phyloP scores from a whole-genome alignment of 2,888 invertebrate genomes.

The Ophraella communa region DNA sequence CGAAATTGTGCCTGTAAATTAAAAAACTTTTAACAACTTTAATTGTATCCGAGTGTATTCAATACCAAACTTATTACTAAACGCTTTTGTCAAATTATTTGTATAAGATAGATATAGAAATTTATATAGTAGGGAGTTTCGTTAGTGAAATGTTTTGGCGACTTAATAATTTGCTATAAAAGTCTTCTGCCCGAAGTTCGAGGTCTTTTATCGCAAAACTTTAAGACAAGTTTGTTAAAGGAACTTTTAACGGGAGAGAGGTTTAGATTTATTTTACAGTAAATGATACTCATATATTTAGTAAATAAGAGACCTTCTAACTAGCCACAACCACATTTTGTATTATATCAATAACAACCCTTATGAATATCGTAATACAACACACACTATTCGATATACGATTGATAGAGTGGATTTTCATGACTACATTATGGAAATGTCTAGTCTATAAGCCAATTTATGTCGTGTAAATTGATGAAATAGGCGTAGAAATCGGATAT shows the following conservation, averaged over 20 bases:
- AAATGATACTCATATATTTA: too few relatives aligned
- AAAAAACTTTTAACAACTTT: not conserved
- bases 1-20: not conserved
- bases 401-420: constrained; percentile 30
- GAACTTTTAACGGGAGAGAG: not conserved
- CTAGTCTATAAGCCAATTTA: constrained; percentile 32
- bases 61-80: not conserved
- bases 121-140: not conserved
- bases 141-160: not conserved
- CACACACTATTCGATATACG: constrained; percentile 8
- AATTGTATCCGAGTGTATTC: not conserved
- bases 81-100: not conserved
- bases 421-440: constrained; percentile 29
- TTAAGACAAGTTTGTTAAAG: not conserved
- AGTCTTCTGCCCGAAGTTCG: not conserved
- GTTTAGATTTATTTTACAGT: too few relatives aligned
- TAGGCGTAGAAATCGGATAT: constrained; percentile 22
- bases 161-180: not conserved
- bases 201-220: not conserved
- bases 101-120: not conserved
- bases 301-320: too few relatives aligned
- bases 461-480: constrained; percentile 36
- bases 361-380: not conserved
- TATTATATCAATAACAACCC: not conserved
- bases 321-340: too few relatives aligned